Evolutionary conservation across 2,113 vertebrate genomes (phyloP).

Genomic region (Oncorhynchus keta): DNA sequence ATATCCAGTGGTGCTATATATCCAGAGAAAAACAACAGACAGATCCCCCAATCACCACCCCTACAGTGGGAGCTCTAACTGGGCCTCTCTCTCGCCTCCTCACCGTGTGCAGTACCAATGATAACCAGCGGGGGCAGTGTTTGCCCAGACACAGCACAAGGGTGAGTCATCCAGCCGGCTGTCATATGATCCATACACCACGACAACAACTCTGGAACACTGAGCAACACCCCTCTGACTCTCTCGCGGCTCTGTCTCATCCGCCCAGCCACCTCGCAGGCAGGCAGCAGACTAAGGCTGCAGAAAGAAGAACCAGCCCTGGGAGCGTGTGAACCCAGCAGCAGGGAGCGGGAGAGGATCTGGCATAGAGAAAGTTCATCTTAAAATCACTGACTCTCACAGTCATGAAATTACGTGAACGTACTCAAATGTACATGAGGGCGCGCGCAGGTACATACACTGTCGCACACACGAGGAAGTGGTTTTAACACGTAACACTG

Average conservation of each 20-base stretch:
- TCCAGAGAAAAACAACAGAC: slow-evolving; percentile 42
- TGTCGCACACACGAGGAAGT: background rate
- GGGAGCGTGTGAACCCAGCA: background rate
- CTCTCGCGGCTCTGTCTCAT: background rate
- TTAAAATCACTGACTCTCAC: too few relatives aligned
- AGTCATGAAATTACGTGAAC: slow-evolving; percentile 12
- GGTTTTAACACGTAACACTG: too few relatives aligned
- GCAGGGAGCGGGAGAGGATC: background rate
- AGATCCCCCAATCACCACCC: slow-evolving; percentile 1
- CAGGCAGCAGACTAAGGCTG: slow-evolving; percentile 3
- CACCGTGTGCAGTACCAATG: slow-evolving; percentile 8
- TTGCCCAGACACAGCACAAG: slow-evolving; percentile 6
- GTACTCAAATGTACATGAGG: background rate
- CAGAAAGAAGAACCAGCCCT: slow-evolving; percentile 8
- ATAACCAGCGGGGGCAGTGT: slow-evolving; percentile 51
- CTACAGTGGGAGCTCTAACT: background rate
- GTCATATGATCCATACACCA: slow-evolving; percentile 53
- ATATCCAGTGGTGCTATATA: background rate
- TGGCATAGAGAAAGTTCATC: slow-evolving; percentile 34
- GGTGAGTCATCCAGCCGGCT: slow-evolving; percentile 60
- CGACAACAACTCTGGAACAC: slow-evolving; percentile 41
- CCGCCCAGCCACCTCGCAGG: background rate
- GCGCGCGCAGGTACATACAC: too few relatives aligned
- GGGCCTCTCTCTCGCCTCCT: background rate
- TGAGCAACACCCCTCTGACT: slow-evolving; percentile 49